phyloP scores from a whole-genome alignment of 2,888 invertebrate species.

The Phlogophora meticulosa region DNA sequence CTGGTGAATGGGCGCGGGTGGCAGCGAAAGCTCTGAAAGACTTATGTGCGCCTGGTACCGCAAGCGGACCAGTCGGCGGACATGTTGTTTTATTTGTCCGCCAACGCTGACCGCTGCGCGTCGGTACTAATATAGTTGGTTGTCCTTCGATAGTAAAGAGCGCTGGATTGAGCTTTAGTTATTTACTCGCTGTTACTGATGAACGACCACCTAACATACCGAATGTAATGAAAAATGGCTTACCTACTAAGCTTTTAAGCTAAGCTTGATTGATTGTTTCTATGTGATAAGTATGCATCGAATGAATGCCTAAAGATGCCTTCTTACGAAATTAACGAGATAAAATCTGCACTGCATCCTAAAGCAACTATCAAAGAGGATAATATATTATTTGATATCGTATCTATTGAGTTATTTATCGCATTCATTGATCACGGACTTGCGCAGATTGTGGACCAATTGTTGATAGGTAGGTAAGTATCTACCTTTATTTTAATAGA shows the following conservation, averaged over 20 bases:
- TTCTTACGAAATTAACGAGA: background rate
- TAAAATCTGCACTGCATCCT: constrained; percentile 5
- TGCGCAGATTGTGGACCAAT: no score
- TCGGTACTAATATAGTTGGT: constrained; percentile 15
- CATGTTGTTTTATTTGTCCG: constrained; percentile 83
- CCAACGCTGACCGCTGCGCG: constrained; percentile 57
- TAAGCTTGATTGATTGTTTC: background rate
- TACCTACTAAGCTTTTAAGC: no score
- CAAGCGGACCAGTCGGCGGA: constrained; percentile 83
- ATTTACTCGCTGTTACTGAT: background rate
- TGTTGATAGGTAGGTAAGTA: no score
- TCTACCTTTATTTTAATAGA: constrained; percentile 9
- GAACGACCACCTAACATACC: background rate
- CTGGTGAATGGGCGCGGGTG: constrained; percentile 77
- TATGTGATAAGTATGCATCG: no score
- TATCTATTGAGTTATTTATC: constrained; percentile 11
- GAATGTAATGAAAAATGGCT: no score
- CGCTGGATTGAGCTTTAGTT: background rate
- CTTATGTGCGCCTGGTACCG: constrained; percentile 85
- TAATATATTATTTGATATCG: background rate
- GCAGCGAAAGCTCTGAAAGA: constrained; percentile 81
- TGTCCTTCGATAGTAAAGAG: constrained; percentile 24
- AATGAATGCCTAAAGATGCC: no score
- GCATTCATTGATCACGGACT: constrained; percentile 12
- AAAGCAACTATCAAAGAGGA: background rate